A percentile compares a stretch with the other conserved stretches of the same genome.
These are phyloP conservation scores for Phalanger gymnotis DNA, from an alignment of 2,797 vertebrate species.

Conservation along the genomic window DNA sequence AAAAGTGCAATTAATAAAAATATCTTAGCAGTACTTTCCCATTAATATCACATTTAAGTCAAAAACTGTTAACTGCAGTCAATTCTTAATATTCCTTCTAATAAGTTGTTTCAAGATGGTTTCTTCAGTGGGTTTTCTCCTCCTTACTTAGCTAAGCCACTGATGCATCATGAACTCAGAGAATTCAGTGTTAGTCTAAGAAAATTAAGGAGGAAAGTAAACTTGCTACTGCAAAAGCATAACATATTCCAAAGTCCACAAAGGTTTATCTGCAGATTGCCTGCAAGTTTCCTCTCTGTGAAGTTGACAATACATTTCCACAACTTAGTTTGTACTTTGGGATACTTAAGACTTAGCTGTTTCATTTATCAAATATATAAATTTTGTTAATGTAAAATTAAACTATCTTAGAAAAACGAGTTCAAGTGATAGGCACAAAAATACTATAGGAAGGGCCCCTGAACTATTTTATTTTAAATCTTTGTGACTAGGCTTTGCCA, in stretches of 20 bases:
- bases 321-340: conserved; percentile 22
- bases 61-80: conserved; percentile 50
- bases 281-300: conserved; percentile 19
- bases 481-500: conserved; percentile 26
- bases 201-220: neutral
- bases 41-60: conserved; percentile 49
- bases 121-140: conserved; percentile 30
- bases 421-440: conserved; percentile 50
- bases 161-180: conserved; percentile 31
- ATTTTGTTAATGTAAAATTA: conserved; percentile 62
- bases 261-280: neutral
- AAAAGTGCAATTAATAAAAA: conserved; percentile 74
- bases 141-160: conserved; percentile 7
- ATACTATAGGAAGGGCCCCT: neutral
- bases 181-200: conserved; percentile 21
- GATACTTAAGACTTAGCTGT: conserved; percentile 41
- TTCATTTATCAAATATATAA: conserved; percentile 61
- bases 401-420: conserved; percentile 40
- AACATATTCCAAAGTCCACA: conserved; percentile 27
- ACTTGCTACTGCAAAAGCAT: conserved; percentile 33
- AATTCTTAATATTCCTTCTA: conserved; percentile 48
- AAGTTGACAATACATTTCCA: conserved; percentile 10
- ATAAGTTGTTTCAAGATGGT: neutral
- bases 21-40: conserved; percentile 22
- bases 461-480: conserved; percentile 15